A percentile compares a stretch with the other conserved stretches of the same genome.
phyloP scores from a whole-genome alignment of 2,113 vertebrate genomes.

The Fukomys damarensis region DNA sequence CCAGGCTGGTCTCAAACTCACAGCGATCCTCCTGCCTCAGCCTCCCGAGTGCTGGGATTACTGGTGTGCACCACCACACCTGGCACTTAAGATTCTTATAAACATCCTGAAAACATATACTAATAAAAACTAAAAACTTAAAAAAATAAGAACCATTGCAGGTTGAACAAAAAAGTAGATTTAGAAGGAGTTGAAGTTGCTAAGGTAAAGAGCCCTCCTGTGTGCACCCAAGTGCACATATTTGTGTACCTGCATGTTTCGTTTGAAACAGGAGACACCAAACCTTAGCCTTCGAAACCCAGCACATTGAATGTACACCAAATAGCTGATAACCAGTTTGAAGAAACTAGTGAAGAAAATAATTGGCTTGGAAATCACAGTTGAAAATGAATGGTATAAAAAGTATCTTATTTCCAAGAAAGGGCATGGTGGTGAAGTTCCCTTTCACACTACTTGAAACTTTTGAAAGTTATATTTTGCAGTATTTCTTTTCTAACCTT shows the following conservation, averaged over 20 bases:
- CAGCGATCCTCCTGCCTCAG: too few relatives aligned
- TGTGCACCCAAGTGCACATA: rapidly evolving
- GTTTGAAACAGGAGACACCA: background rate
- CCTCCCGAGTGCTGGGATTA: too few relatives aligned
- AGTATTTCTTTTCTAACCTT: background rate
- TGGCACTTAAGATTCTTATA: background rate
- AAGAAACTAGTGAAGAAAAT: slow-evolving; percentile 43
- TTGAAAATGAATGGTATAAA: background rate
- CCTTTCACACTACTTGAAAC: background rate
- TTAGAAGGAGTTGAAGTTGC: background rate
- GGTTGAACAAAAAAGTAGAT: background rate
- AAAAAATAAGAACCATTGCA: background rate
- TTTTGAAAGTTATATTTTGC: background rate
- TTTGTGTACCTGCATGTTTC: background rate
- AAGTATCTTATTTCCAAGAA: background rate
- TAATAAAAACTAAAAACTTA: background rate
- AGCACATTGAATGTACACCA: background rate
- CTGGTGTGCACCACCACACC: too few relatives aligned
- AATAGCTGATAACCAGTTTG: slow-evolving; percentile 4
- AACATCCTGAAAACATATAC: background rate
- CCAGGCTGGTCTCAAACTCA: too few relatives aligned
- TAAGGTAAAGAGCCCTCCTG: background rate
- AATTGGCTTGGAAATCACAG: background rate
- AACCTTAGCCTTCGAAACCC: background rate
- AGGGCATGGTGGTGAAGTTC: background rate